Base-by-base conservation (phyloP, 2,888 invertebrate genomes). In the Gasteruption jaculator region DNA sequence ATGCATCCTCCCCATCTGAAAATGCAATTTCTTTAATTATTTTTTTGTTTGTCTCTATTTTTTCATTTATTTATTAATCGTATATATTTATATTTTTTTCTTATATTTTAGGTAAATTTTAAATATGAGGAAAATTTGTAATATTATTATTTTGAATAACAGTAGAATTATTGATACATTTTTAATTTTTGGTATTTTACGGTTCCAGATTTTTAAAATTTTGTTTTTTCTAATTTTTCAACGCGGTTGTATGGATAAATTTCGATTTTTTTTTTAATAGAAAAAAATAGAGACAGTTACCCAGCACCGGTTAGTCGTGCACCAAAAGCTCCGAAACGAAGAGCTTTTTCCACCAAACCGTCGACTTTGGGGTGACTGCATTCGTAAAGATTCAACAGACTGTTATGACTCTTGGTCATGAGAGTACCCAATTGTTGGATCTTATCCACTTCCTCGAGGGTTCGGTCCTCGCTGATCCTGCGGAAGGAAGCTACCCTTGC, bases 301-400 rank as follows among this genome's bases (percentile, higher is more conserved):
- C 94, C 94, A 20, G 97, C 97, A 22, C 97, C 99, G 2, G 97
- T 97, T 25, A 99, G 75, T 36, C 97, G 81, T n/a, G 91, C 88
- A 27, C 91, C 88, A n/a, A 86, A 73, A 3, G 82, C 79, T 16
- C 80, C 78, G 45, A 79, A 74, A 35, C 82, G 80, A 45, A 77
- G 75, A 6, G 87, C 88, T 60, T 86, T 71, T 20, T 82, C 75
- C 14, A 94, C 90, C 15, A 97, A 76, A 41, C 76, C 74, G 69
- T 99, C 94, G 52, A 97, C 76, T 58, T 86, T 82, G 1, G 83
- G 79, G 74, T 94, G 92, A 41, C 95, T 95, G 71, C 97, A 97
- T 68, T 97, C 91, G 70, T 94, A 99, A 3, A 89, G 73, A 46
- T 82, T 79, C 42, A 82, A 77, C 37, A 96, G 79, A 62, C 95